A percentile compares a stretch with the other conserved stretches of the same genome.
phyloP scores from a whole-genome alignment of 2,797 vertebrate genomes.

The Dendrocincla tyrannina region DNA sequence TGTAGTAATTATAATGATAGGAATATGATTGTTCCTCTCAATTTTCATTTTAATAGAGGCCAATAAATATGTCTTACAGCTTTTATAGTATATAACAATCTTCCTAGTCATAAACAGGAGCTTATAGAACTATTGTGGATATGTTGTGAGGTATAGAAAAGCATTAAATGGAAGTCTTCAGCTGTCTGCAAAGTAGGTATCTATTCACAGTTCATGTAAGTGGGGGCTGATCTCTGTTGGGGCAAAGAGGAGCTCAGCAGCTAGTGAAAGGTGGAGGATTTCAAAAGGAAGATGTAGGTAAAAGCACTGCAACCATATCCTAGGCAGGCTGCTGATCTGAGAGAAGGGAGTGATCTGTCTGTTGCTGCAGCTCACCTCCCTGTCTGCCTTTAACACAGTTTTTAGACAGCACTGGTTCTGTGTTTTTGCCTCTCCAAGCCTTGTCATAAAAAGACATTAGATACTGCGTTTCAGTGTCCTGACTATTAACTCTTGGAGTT shows the following conservation, averaged over 20 bases:
- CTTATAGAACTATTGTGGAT: background rate
- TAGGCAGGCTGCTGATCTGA: background rate
- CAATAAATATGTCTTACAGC: background rate
- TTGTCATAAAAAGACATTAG: background rate
- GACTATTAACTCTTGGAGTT: background rate
- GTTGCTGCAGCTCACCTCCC: background rate
- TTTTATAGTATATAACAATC: background rate
- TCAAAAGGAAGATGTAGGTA: background rate
- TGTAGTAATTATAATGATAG: constrained; percentile 14
- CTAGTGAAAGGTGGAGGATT: background rate
- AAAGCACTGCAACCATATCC: background rate
- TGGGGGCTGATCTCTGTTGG: background rate
- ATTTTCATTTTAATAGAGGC: constrained; percentile 25
- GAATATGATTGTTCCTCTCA: background rate
- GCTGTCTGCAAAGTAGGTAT: background rate
- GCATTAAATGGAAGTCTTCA: background rate
- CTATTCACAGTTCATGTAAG: background rate
- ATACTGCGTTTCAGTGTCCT: background rate
- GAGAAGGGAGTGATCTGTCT: background rate
- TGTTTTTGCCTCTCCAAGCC: background rate
- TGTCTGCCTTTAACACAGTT: background rate
- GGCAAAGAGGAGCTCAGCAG: background rate
- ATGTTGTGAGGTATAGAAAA: background rate
- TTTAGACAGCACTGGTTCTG: background rate
- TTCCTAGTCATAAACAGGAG: background rate